A percentile compares a stretch with the other conserved stretches of the same genome.
Conservation (phyloP, 1,140 invertebrate species). For the Ectropis grisescens region DNA sequence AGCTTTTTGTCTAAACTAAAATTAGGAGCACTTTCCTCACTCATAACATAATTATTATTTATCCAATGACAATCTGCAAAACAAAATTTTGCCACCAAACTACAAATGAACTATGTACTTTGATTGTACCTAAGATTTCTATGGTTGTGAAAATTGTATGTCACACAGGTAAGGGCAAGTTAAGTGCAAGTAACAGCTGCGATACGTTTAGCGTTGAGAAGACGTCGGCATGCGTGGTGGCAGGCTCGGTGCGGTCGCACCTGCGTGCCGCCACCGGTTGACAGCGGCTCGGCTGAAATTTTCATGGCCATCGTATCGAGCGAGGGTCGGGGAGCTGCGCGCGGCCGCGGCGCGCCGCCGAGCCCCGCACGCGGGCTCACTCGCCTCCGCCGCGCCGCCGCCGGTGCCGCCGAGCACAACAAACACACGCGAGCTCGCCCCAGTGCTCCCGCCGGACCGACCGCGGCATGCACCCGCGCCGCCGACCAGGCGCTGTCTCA, state of each 20-base stretch:
- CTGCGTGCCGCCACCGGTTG: slow-evolving; percentile 55
- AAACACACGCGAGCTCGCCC: slow-evolving; percentile 38
- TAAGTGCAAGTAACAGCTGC: no score
- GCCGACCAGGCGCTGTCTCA: slow-evolving; percentile 17
- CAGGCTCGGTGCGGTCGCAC: slow-evolving; percentile 7
- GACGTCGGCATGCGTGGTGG: no score
- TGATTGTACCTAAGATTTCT: no score
- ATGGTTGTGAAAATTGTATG: no score
- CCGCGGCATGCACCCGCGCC: slow-evolving; percentile 34
- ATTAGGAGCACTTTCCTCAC: no score
- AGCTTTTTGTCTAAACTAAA: no score
- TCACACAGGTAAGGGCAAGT: no score
- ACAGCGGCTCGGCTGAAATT: slow-evolving; percentile 57
- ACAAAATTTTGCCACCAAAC: no score
- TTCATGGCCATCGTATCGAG: slow-evolving; percentile 64
- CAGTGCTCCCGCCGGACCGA: slow-evolving; percentile 16
- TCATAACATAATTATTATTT: no score
- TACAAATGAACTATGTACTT: no score
- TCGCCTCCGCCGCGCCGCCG: slow-evolving; percentile 15
- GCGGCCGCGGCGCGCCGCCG: slow-evolving; percentile 41
- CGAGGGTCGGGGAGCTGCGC: slow-evolving; percentile 16
- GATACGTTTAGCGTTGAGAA: no score
- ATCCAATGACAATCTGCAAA: no score
- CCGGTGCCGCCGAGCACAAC: slow-evolving; percentile 26
- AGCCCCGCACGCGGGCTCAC: slow-evolving; percentile 26